Evolutionary conservation across 2,888 invertebrate species (phyloP), one percentile per base, ranked within the genome.

Genomic region (Drosophila histrio): DNA sequence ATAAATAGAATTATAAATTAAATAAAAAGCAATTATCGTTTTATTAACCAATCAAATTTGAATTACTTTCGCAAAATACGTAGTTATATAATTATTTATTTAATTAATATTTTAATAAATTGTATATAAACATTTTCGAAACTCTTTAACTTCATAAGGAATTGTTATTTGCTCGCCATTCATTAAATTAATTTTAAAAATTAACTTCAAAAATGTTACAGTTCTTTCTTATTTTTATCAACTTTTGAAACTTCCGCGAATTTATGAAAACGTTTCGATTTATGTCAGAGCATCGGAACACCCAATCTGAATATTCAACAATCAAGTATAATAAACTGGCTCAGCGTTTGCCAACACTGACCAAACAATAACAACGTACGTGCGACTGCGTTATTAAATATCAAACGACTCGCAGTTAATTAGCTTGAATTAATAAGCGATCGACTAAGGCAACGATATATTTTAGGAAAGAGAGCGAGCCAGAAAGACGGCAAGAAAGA

Each of bases 401-500:
- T 73, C 68, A 73, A 69, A 73, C 70, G 66, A 70, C 70, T 68
- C 61, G 68, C 62, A 59, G 65, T 83, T 88, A 83, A 83, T 87
- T 79, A 83, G 79, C 43, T 68, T 56, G 86, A 62, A 75, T 87
- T 82, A 85, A 83, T 79, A 85, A 82, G 83, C 57, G 44, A 50
- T 53, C 72, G 58, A 59, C 63, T 32, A 59, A 54, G 52, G 57
- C 58, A 63, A 38, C 49, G 6, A 34, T 34, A 59, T 50, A 50
- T 43, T 41, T 39, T 15, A 7, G 15, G 21, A 38, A 57, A 30
- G 22, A 39, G 47, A 44, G 38, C 19, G 47, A 49, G 34, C 19
- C 13, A 50, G 36, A 36, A 28, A 39, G 38, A 2, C 4, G 26
- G 6, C 53, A 6, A 52, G 9, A 21, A 19, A 36, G 53, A 68